Conservation (phyloP, 2,113 vertebrate genomes). For the Gymnocephalus cernua region DNA sequence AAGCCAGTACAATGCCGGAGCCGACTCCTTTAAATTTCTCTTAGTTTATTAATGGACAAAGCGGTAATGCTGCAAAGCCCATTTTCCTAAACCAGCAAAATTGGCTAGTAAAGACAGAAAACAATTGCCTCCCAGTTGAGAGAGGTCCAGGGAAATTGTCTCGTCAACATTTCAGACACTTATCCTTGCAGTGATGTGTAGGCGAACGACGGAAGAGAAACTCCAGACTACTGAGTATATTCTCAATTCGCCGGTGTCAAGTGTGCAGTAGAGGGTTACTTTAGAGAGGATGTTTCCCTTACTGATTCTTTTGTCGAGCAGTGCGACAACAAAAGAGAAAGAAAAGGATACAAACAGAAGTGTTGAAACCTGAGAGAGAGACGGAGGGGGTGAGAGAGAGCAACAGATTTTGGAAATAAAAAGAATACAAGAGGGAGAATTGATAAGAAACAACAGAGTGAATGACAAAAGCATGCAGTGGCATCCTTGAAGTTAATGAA, state of each 20-base stretch:
- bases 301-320: conserved; percentile 59
- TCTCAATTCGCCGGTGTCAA: conserved; percentile 56
- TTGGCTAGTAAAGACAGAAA: conserved; percentile 2
- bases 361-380: conserved; percentile 36
- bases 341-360: conserved; percentile 66
- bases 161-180: conserved; percentile 37
- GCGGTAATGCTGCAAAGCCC: conserved; percentile 6
- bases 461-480: conserved; percentile 54
- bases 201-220: conserved; percentile 17
- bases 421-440: conserved; percentile 4
- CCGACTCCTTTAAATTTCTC: conserved; percentile 22
- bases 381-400: not conserved
- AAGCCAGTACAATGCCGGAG: not conserved
- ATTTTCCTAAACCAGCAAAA: conserved; percentile 33
- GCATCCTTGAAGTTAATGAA: conserved; percentile 69
- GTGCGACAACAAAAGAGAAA: conserved; percentile 52
- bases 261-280: conserved; percentile 60
- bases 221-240: conserved; percentile 38
- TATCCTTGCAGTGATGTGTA: conserved; percentile 29
- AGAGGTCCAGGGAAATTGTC: conserved; percentile 40
- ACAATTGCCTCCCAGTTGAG: conserved; percentile 22
- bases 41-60: conserved; percentile 27
- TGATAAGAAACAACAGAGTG: conserved; percentile 47
- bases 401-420: conserved; percentile 31
- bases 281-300: conserved; percentile 59